A percentile compares a stretch with the other conserved stretches of the same genome.
These are phyloP conservation scores for Phrynocephalus forsythii DNA, from an alignment of 2,797 vertebrate species.

Conservation along the genomic window DNA sequence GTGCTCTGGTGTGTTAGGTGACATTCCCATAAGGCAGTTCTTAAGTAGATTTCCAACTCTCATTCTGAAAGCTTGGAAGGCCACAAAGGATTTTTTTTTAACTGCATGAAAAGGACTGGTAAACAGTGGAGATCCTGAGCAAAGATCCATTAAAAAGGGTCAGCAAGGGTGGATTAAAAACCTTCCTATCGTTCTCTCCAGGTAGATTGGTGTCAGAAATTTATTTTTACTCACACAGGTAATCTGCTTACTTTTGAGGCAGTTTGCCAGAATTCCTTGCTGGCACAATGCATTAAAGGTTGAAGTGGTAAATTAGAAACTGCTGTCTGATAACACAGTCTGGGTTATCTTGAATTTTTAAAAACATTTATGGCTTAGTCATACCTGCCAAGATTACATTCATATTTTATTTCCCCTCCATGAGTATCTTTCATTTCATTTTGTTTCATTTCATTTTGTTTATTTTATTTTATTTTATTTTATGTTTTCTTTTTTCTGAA, in stretches of 20 bases:
- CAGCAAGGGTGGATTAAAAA: constrained; percentile 8
- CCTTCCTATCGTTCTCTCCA: constrained; percentile 12
- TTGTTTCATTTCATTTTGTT: constrained; percentile 27
- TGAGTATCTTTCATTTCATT: constrained; percentile 29
- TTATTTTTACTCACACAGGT: constrained; percentile 36
- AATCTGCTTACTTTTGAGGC: constrained; percentile 35
- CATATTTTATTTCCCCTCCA: constrained; percentile 19
- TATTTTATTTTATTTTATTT: constrained; percentile 50
- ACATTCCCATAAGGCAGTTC: not conserved
- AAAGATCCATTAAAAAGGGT: accelerated
- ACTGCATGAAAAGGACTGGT: not conserved
- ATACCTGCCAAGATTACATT: constrained; percentile 17
- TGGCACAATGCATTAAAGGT: constrained; percentile 26
- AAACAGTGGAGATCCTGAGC: not conserved
- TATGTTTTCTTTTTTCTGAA: constrained; percentile 38
- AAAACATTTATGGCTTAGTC: not conserved
- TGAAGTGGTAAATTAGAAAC: not conserved
- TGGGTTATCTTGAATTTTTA: not conserved
- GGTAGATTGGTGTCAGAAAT: constrained; percentile 18
- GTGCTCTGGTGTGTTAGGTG: not conserved
- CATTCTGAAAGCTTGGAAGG: constrained; percentile 3
- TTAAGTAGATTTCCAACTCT: not conserved
- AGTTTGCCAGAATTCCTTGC: not conserved
- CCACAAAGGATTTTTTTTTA: not conserved
- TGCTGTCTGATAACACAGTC: not conserved